Base-by-base conservation (phyloP, 35 echinoderm and acorn worm genomes). In the Eucidaris tribuloides region DNA sequence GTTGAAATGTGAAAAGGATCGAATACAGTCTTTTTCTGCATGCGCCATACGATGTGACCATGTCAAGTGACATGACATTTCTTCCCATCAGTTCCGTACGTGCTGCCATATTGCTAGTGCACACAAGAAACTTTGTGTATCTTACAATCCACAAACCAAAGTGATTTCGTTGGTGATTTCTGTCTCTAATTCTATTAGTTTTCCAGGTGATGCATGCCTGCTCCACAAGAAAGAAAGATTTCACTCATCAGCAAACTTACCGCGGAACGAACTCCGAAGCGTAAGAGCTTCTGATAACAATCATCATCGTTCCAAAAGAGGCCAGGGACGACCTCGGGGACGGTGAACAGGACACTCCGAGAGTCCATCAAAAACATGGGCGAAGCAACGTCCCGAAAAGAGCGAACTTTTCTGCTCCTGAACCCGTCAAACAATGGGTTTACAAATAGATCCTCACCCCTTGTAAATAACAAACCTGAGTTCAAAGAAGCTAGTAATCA, bases 341-440 rank as follows among this genome's bases (percentile, higher is more conserved):
- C 68, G 68, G 68, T 40, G 68, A 74, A 74, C 33, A 74, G 35
- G 68, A 36, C 68, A 88, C 48, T 58, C 85, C 55, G 81, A 83
- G 39, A 42, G 71, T 77, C 59, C 62, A 32, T 59, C 86, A 68
- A 86, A 62, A 85, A 90, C 36, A 87, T 93, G 85, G 91, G 86
- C 45, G 96, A 93, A 79, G 87, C 90, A 61, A 88, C 86, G 55
- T 91, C 90, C 42, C n/a, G n/a, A 99, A 92, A 84, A 92, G 96
- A 87, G 86, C 90, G 7, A 99, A 99, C 82, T 99, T 97, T n/a
- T 99, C 96, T 46, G 96, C 96, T 18, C n/a, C 58, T 99, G 9
- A 99, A 82, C 55, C 90, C 90, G 32, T 78, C 90, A 63, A 99
- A 93, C 77, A 99, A 99, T 85, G 96, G 96, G 27, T 99, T 99